Percentiles rank a stretch among this genome's conserved stretches.
phyloP scores from a whole-genome alignment of 2,797 vertebrate species.

The Falco rusticolus region DNA sequence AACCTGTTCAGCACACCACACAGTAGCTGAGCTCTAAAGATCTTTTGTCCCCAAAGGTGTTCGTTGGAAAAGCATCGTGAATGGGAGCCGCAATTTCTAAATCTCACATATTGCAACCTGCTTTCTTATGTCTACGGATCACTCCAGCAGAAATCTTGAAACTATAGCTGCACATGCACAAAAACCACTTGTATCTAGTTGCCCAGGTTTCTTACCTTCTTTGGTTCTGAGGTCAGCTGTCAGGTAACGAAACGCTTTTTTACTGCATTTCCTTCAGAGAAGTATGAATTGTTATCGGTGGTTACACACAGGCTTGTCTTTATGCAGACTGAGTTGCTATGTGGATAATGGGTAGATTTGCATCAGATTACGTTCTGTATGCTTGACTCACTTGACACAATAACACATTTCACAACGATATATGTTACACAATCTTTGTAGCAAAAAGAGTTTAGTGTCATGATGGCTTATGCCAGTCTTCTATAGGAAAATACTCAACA shows the following conservation, averaged over 20 bases:
- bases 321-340: not conserved
- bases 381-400: not conserved
- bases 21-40: not conserved
- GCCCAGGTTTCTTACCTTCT: not conserved
- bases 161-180: not conserved
- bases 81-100: not conserved
- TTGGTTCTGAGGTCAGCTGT: not conserved
- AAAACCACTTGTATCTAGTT: not conserved
- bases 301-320: not conserved
- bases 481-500: not conserved
- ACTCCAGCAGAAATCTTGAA: not conserved
- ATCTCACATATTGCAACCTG: not conserved
- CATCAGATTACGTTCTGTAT: not conserved
- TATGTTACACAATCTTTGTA: not conserved
- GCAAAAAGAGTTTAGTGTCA: not conserved
- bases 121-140: not conserved
- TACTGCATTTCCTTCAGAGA: not conserved
- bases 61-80: fast-evolving
- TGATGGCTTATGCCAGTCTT: not conserved
- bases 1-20: not conserved
- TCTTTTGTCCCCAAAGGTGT: not conserved
- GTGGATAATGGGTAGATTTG: not conserved
- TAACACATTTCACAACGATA: not conserved
- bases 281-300: not conserved
- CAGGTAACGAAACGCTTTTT: fast-evolving